Evolutionary conservation across 2,888 invertebrate genomes (phyloP).

Genomic region (Malachius bipustulatus): DNA sequence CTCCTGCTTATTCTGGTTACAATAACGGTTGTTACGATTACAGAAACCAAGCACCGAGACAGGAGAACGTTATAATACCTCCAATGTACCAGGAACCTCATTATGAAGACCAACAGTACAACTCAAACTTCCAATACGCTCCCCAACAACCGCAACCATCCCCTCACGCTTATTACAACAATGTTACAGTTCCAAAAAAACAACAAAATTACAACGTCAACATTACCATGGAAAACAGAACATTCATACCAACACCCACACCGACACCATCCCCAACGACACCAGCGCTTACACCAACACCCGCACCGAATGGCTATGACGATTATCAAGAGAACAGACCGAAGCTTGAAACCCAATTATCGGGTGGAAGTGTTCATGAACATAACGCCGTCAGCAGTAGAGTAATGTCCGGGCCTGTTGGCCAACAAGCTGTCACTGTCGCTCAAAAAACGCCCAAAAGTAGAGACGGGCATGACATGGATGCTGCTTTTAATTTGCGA

Average conservation of each 20-base stretch:
- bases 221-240: slow-evolving; percentile 5
- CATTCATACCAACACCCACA: slow-evolving; percentile 7
- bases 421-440: slow-evolving; percentile 57
- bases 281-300: no score
- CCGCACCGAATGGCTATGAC: no score
- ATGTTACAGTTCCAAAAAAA: slow-evolving; percentile 8
- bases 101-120: slow-evolving; percentile 19
- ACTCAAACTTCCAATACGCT: slow-evolving; percentile 23
- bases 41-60: slow-evolving; percentile 7
- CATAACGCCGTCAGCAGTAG: slow-evolving; percentile 53
- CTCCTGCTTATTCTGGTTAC: no score
- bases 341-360: slow-evolving; percentile 27
- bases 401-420: slow-evolving; percentile 65
- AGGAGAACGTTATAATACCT: slow-evolving; percentile 15
- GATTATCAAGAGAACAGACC: slow-evolving; percentile 16
- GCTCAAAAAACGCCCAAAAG: slow-evolving; percentile 43
- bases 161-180: background rate
- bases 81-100: no score
- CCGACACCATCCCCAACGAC: background rate
- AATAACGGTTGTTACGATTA: slow-evolving; percentile 1
- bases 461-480: slow-evolving; percentile 44
- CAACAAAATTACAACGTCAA: slow-evolving; percentile 3
- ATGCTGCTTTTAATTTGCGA: slow-evolving; percentile 41
- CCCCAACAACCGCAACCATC: slow-evolving; percentile 12
- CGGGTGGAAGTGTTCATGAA: slow-evolving; percentile 32